Percentiles rank a stretch among this genome's conserved stretches.
These are phyloP conservation scores for Lymantria monacha DNA, from an alignment of 2,888 invertebrate species.

Conservation along the genomic window DNA sequence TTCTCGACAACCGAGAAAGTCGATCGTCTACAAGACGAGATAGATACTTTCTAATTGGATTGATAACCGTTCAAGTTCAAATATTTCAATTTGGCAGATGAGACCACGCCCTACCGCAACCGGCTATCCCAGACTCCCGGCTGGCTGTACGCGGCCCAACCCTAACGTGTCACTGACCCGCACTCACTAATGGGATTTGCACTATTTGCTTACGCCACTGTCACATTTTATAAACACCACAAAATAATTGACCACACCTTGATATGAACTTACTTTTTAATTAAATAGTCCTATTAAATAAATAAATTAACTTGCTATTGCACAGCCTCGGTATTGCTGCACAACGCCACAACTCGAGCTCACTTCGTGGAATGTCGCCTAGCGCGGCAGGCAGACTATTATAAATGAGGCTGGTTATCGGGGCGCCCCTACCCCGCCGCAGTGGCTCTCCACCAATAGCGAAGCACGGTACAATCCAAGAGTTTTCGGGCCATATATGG, in stretches of 20 bases:
- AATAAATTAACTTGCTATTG: constrained; percentile 79
- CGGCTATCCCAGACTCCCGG: constrained; percentile 61
- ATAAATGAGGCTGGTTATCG: constrained; percentile 81
- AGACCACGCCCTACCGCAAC: constrained; percentile 82
- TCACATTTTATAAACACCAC: constrained; percentile 49
- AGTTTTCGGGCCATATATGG: constrained; percentile 75
- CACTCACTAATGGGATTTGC: constrained; percentile 60
- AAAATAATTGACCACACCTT: constrained; percentile 42
- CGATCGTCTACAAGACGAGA: constrained; percentile 33
- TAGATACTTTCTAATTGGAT: constrained; percentile 54
- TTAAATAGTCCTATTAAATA: constrained; percentile 79
- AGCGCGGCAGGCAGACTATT: constrained; percentile 75
- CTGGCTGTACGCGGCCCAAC: constrained; percentile 50
- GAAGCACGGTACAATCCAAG: constrained; percentile 79
- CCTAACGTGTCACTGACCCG: constrained; percentile 72
- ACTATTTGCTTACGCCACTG: constrained; percentile 50
- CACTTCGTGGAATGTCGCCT: constrained; percentile 79
- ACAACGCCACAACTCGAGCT: constrained; percentile 76
- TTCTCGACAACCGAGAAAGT: constrained; percentile 58
- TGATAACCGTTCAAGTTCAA: constrained; percentile 30
- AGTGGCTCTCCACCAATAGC: constrained; percentile 83
- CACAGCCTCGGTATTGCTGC: constrained; percentile 78
- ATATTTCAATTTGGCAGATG: constrained; percentile 19
- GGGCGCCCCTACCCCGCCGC: constrained; percentile 78
- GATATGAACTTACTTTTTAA: constrained; percentile 76